Evolutionary conservation across 2,797 vertebrate genomes (phyloP).

Genomic region (Potorous gilbertii): DNA sequence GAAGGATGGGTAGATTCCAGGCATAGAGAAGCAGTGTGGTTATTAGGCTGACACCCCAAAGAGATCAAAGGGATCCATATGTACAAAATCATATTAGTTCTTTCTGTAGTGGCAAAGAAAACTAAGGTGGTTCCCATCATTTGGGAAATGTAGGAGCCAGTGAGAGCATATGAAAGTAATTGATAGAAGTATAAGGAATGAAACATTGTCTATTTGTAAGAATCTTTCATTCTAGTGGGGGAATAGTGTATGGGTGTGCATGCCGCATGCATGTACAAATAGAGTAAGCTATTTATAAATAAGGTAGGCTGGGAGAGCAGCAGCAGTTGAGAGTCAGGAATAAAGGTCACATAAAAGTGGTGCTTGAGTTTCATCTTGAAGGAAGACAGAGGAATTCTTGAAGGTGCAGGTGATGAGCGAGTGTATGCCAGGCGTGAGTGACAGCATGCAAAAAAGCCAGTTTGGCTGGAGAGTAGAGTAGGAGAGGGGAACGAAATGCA

Average conservation of each 20-base stretch:
- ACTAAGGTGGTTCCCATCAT: neutral
- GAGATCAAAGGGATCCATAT: neutral
- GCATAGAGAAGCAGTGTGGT: neutral
- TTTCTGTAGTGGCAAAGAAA: neutral
- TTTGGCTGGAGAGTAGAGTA: neutral
- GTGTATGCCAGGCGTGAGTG: neutral
- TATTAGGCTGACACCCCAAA: neutral
- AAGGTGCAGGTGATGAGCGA: neutral
- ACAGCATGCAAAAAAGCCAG: neutral
- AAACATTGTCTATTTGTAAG: too few relatives aligned
- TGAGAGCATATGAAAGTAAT: neutral
- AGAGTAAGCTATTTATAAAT: neutral
- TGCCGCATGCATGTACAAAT: too few relatives aligned
- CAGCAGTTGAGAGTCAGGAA: neutral
- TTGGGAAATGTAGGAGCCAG: neutral
- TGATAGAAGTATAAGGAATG: neutral
- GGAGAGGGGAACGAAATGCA: neutral
- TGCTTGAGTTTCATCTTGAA: neutral
- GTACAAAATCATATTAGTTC: neutral
- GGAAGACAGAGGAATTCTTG: neutral
- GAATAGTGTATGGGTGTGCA: too few relatives aligned
- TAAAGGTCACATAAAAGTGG: neutral
- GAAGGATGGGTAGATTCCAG: neutral
- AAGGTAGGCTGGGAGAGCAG: neutral
- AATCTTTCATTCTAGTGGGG: too few relatives aligned